Conservation (phyloP, 2,888 invertebrate species). For the Ophion costatus region DNA sequence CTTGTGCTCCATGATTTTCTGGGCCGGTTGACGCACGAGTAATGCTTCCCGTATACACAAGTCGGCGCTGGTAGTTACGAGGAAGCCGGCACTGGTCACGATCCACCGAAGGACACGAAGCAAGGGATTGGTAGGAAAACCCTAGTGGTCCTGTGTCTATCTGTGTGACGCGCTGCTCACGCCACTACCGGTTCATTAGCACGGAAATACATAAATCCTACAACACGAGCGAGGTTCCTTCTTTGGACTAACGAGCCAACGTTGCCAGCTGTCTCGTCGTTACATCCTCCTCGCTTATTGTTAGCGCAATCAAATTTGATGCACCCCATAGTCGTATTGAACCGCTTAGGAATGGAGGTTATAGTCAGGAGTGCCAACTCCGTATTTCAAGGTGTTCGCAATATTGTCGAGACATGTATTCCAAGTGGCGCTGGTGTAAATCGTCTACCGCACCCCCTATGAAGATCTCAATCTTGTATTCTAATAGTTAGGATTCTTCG, state of each 20-base stretch:
- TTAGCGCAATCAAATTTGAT: constrained; percentile 2
- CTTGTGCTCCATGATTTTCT: too few relatives aligned
- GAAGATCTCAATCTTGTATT: too few relatives aligned
- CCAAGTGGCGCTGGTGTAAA: too few relatives aligned
- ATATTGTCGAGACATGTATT: too few relatives aligned
- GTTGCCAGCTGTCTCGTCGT: constrained; percentile 43
- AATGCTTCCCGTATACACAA: too few relatives aligned
- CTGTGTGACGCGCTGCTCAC: background rate
- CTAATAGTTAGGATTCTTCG: too few relatives aligned
- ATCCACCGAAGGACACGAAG: constrained; percentile 58
- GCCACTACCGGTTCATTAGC: constrained; percentile 73
- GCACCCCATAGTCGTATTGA: too few relatives aligned
- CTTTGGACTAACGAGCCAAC: constrained; percentile 69
- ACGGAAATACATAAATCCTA: constrained; percentile 72
- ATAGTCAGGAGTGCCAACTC: too few relatives aligned
- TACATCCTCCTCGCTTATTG: constrained; percentile 27
- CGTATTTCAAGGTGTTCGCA: background rate
- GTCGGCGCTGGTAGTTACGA: constrained; percentile 58
- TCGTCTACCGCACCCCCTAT: too few relatives aligned
- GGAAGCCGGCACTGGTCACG: constrained; percentile 65
- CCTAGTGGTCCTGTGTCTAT: constrained; percentile 25
- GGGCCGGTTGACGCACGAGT: too few relatives aligned
- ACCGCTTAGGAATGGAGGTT: too few relatives aligned
- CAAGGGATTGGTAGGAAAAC: constrained; percentile 2
- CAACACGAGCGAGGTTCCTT: constrained; percentile 49